These are phyloP conservation scores for Protomyctophum bolini DNA, from an alignment of 2,113 vertebrate species.

Conservation along the genomic window DNA sequence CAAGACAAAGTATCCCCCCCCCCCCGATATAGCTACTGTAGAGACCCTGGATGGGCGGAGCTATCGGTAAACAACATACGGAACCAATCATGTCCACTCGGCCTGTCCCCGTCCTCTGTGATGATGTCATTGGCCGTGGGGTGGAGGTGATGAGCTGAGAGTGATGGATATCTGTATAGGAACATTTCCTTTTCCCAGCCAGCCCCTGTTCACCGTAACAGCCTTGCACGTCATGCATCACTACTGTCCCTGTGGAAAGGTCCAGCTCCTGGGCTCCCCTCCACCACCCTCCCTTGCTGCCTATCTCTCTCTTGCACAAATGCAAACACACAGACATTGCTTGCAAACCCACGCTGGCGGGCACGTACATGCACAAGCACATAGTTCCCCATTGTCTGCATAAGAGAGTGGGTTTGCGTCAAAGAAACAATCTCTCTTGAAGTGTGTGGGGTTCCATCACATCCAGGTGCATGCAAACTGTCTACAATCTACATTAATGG, in stretches of 20 bases:
- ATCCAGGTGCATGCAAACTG: too few species aligned
- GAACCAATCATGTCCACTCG: conserved; percentile 67
- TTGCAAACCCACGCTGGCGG: too few species aligned
- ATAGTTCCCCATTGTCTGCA: too few species aligned
- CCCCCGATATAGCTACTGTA: conserved; percentile 50
- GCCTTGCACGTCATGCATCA: conserved; percentile 77
- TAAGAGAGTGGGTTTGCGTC: too few species aligned
- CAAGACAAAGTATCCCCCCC: conserved; percentile 38
- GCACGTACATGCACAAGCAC: too few species aligned
- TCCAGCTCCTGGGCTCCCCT: conserved; percentile 7
- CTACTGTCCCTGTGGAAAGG: conserved; percentile 43
- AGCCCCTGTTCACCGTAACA: conserved; percentile 77
- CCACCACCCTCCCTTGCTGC: not conserved
- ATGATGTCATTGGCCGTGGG: conserved; percentile 72
- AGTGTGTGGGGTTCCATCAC: too few species aligned
- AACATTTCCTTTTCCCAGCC: conserved; percentile 76
- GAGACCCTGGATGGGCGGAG: conserved; percentile 42
- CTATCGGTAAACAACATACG: conserved; percentile 66
- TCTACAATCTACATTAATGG: too few species aligned
- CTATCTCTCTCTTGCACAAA: not conserved
- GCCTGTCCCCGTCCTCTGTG: conserved; percentile 36
- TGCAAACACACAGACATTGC: too few species aligned
- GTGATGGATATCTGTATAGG: conserved; percentile 81
- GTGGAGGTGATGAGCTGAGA: conserved; percentile 77
- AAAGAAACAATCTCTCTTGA: too few species aligned